Evolutionary conservation across 1,140 invertebrate species (phyloP), one percentile per base, ranked within the genome.

Genomic region (Scaptomyza pallida): DNA sequence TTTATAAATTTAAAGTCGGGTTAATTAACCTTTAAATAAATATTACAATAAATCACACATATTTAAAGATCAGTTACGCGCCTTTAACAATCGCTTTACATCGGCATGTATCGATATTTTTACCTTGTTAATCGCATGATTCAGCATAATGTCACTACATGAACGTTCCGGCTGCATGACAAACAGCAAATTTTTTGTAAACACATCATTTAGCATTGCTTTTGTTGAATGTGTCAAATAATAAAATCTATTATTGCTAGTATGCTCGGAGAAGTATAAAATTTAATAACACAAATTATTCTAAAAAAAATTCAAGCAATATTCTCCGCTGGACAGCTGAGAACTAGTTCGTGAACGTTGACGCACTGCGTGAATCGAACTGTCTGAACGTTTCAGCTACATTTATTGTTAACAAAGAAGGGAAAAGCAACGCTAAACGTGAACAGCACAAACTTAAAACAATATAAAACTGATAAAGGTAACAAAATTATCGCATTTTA

Each of bases 331-430:
- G 13, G 17, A 2, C 54, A 45, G 48, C 69, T 45, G 71, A 51
- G 71, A 73, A 62, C 71, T 13, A 44, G 51, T 70, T 70, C 41
- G 50, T 33, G 44, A 47, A 51, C 54, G 10, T 9, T 12, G 19
- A 40, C 13, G 30, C 3, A 47, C 23, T 63, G 37, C 51, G 56
- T 51, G 51, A 50, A 13, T 23, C 40, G 64, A 26, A 43, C 10
- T 23, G 75, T 56, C 59, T 78, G 76, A 73, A 26, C 76, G 76
- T 79, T 21, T 26, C 64, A 43, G 44, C 61, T 55, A 35, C 75
- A 74, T 55, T 78, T 73, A 64, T 78, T 75, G 75, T 72, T 76
- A 83, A 85, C 81, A 85, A 86, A 85, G 80, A 69, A 74, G 57
- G 30, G 47, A 83, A 79, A 67, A 72, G 54, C 68, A 63, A 70